Percentiles rank a stretch among this genome's conserved stretches.
Evolutionary conservation across 2,888 invertebrate genomes (phyloP).

Genomic region (Theristus sp.): DNA sequence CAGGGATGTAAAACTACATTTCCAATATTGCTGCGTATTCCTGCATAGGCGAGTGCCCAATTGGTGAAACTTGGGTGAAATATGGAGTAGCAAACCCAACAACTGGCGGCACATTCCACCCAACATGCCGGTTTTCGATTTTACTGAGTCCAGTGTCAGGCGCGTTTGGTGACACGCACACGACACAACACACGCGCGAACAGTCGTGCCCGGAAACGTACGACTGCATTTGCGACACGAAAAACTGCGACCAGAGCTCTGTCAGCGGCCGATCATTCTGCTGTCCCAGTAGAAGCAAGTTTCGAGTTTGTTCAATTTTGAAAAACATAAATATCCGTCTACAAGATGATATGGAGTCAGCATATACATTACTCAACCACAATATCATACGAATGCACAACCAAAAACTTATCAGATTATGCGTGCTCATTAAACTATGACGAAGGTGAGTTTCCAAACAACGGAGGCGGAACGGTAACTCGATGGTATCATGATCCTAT

Average conservation of each 20-base stretch:
- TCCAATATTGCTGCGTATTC: no score
- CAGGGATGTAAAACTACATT: no score
- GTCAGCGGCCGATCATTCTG: background rate
- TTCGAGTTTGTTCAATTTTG: no score
- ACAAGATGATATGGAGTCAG: no score
- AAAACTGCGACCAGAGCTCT: background rate
- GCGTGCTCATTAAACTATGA: slow-evolving; percentile 1
- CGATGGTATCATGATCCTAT: slow-evolving; percentile 6
- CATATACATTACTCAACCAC: no score
- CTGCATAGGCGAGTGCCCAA: background rate
- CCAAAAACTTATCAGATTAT: background rate
- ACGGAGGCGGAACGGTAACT: background rate
- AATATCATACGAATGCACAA: no score
- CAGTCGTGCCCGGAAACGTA: background rate
- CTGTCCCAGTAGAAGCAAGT: slow-evolving; percentile 1
- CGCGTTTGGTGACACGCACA: background rate
- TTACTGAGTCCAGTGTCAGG: background rate
- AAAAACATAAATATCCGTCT: background rate
- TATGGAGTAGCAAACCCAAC: background rate
- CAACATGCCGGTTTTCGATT: no score
- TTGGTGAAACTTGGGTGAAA: background rate
- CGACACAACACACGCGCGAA: background rate
- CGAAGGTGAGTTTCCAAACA: background rate
- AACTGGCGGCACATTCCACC: no score
- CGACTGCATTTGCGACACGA: slow-evolving; percentile 2